These are phyloP conservation scores for Coilia nasus DNA, from an alignment of 2,797 vertebrate species.

Conservation along the genomic window DNA sequence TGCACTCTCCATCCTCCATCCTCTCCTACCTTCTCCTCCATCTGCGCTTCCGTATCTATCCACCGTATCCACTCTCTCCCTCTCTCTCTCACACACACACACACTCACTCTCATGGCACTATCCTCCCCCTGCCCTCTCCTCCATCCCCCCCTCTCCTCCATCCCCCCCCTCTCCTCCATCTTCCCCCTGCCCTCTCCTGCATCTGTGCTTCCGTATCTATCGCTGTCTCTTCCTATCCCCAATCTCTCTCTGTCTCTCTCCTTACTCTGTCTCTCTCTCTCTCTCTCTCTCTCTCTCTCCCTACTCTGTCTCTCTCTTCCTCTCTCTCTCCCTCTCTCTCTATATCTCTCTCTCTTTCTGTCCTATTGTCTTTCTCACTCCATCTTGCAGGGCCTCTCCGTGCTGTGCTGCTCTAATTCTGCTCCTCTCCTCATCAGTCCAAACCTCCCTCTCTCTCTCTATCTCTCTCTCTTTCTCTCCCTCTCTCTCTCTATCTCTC, in stretches of 20 bases:
- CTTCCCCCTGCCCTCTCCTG: conserved; percentile 43
- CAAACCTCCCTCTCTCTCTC: no score
- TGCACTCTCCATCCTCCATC: no score
- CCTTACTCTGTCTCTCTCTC: conserved; percentile 39
- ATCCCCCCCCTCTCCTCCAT: conserved; percentile 28
- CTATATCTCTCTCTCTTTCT: conserved; percentile 23
- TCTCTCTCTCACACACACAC: no score
- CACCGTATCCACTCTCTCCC: no score
- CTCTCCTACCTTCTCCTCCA: no score
- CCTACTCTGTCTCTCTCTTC: conserved; percentile 27
- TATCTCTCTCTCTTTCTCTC: no score
- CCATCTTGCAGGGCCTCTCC: neutral
- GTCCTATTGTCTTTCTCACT: neutral
- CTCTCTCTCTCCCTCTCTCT: conserved; percentile 19
- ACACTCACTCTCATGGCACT: no score
- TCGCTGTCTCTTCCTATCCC: conserved; percentile 37
- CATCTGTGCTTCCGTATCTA: conserved; percentile 29
- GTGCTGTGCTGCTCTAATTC: neutral
- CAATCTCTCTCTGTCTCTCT: conserved; percentile 39
- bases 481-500: no score
- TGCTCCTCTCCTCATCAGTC: neutral
- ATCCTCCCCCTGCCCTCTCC: no score
- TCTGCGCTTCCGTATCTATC: no score
- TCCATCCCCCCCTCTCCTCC: no score
- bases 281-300: conserved; percentile 35